Conservation (phyloP, 2,888 invertebrate genomes). For the Pandemis corylana region DNA sequence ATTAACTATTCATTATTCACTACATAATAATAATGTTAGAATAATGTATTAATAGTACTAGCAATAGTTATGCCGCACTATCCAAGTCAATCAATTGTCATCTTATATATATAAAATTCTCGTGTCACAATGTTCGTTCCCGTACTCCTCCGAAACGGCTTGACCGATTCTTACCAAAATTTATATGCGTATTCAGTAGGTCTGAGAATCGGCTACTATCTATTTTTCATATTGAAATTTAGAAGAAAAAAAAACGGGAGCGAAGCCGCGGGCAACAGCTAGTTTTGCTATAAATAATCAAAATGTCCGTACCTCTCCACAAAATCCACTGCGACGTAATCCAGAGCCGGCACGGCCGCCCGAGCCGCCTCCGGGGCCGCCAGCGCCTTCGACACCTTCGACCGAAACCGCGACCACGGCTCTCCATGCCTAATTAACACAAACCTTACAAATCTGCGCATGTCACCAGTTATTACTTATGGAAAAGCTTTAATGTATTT, state of each 20-base stretch:
- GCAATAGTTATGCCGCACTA: background rate
- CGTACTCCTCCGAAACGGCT: no score
- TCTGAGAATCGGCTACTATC: no score
- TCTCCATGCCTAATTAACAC: slow-evolving; percentile 89
- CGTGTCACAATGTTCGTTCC: no score
- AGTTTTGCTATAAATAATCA: background rate
- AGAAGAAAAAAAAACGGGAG: no score
- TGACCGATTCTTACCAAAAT: no score
- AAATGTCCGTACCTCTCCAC: slow-evolving; percentile 83
- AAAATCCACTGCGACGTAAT: slow-evolving; percentile 91
- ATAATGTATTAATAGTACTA: background rate
- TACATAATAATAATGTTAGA: background rate
- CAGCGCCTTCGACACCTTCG: slow-evolving; percentile 93
- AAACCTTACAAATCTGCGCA: slow-evolving; percentile 32
- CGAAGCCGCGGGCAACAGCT: no score
- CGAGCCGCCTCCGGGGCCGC: slow-evolving; percentile 91
- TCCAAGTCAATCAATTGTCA: background rate
- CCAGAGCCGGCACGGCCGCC: slow-evolving; percentile 89
- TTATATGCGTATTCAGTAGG: no score
- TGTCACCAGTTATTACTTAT: background rate
- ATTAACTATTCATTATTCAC: no score
- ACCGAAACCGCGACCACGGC: slow-evolving; percentile 93
- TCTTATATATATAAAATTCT: no score
- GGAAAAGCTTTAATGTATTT: slow-evolving; percentile 25
- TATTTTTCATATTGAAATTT: no score